These are phyloP conservation scores for Kryptopterus vitreolus DNA, from an alignment of 2,797 vertebrate species.

Conservation along the genomic window DNA sequence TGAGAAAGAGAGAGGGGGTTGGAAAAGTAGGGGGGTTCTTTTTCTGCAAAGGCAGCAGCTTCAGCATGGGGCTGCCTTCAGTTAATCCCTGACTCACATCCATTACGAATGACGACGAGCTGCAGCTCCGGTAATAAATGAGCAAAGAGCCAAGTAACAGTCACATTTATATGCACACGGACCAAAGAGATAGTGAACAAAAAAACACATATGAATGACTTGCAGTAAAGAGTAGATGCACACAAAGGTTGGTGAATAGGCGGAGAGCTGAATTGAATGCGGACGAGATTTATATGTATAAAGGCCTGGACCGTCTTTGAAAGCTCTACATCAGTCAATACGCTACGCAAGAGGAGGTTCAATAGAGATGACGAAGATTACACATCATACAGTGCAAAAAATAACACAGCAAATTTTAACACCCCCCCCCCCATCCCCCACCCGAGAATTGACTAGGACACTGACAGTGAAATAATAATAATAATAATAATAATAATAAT, in stretches of 20 bases:
- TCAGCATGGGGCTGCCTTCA: slow-evolving; percentile 57
- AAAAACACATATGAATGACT: neutral
- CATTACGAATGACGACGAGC: slow-evolving; percentile 74
- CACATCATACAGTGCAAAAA: neutral
- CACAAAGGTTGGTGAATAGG: neutral
- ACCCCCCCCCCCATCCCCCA: too few species aligned
- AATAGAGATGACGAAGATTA: neutral
- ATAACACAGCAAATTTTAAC: slow-evolving; percentile 31
- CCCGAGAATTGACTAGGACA: slow-evolving; percentile 25
- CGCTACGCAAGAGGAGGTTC: neutral
- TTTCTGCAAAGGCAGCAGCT: slow-evolving; percentile 77
- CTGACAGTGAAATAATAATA: slow-evolving; percentile 16
- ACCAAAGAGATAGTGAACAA: neutral
- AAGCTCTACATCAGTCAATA: neutral
- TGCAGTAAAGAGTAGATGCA: slow-evolving; percentile 17
- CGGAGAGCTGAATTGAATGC: neutral
- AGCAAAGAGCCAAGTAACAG: slow-evolving; percentile 72
- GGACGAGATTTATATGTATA: neutral
- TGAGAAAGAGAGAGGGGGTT: slow-evolving; percentile 45
- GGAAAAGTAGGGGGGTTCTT: slow-evolving; percentile 43
- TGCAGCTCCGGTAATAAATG: slow-evolving; percentile 74
- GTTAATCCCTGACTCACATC: slow-evolving; percentile 80
- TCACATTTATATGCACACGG: slow-evolving; percentile 27
- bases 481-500: too few species aligned
- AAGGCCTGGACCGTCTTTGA: neutral